Evolutionary conservation across 2,113 vertebrate species (phyloP).

Genomic region (Eulacestoma nigropectus): DNA sequence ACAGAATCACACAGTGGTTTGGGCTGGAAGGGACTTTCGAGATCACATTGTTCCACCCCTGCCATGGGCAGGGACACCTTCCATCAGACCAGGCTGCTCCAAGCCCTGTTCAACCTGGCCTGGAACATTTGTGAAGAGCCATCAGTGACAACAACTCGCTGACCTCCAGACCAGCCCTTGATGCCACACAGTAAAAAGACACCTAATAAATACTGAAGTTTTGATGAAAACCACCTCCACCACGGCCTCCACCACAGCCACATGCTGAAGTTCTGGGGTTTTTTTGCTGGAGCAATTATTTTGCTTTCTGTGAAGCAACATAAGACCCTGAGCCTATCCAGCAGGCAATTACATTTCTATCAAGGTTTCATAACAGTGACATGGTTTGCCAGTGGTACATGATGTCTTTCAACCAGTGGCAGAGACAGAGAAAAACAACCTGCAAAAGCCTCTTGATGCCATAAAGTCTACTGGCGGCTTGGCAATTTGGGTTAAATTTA

Average conservation of each 20-base stretch:
- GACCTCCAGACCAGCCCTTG: background rate
- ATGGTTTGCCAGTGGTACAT: background rate
- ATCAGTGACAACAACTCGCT: background rate
- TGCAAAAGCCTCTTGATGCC: conserved; percentile 19
- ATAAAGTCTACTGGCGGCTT: background rate
- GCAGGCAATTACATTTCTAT: background rate
- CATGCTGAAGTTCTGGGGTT: fast-evolving
- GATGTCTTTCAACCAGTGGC: background rate
- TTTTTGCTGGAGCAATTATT: background rate
- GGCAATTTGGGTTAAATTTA: conserved; percentile 19
- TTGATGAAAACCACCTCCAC: background rate
- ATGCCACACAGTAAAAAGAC: background rate
- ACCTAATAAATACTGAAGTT: background rate
- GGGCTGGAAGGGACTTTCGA: background rate
- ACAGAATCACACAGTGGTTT: background rate
- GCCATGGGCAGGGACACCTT: background rate
- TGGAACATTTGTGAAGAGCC: background rate
- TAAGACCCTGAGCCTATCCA: background rate
- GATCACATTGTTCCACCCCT: background rate
- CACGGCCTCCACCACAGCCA: background rate
- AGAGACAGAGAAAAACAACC: conserved; percentile 27
- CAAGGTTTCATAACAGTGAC: background rate
- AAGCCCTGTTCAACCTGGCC: background rate
- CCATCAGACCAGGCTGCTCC: background rate
- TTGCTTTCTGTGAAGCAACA: background rate